These are phyloP conservation scores for Coptodon bakossiorum DNA, from an alignment of 2,113 vertebrate genomes.

Conservation along the genomic window DNA sequence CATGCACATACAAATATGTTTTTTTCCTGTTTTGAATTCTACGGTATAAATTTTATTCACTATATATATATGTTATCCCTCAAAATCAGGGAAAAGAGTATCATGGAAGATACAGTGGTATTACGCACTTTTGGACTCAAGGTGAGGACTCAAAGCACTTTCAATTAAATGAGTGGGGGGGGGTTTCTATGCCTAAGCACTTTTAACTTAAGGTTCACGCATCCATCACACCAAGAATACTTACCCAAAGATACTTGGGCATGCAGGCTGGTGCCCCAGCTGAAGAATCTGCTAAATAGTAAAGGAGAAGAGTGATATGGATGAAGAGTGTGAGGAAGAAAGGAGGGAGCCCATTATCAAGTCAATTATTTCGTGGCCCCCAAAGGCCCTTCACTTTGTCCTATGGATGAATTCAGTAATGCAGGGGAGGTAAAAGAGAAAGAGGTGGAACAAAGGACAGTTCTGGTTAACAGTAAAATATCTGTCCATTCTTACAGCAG, in stretches of 20 bases:
- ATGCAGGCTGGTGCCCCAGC: neutral
- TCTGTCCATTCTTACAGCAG: neutral
- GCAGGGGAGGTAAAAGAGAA: neutral
- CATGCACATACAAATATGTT: neutral
- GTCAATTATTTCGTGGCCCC: slow-evolving; percentile 66
- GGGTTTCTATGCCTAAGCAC: neutral
- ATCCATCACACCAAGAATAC: neutral
- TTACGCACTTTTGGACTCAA: neutral
- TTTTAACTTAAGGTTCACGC: neutral
- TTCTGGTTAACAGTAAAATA: slow-evolving; percentile 28
- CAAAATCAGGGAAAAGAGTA: neutral
- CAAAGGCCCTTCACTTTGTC: slow-evolving; percentile 1
- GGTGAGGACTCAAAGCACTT: neutral
- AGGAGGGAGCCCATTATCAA: slow-evolving; percentile 59
- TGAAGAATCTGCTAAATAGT: neutral
- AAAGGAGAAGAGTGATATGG: neutral
- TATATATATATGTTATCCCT: neutral
- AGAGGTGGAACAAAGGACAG: neutral
- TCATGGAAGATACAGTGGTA: neutral
- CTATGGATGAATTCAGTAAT: neutral
- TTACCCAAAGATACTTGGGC: neutral
- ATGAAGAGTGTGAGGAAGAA: neutral
- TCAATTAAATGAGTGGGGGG: neutral
- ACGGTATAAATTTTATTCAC: neutral
- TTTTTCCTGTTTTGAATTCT: neutral